Evolutionary conservation across 2,113 vertebrate genomes (phyloP), one percentile per base, ranked within the genome.

Genomic region (Columba janthina): DNA sequence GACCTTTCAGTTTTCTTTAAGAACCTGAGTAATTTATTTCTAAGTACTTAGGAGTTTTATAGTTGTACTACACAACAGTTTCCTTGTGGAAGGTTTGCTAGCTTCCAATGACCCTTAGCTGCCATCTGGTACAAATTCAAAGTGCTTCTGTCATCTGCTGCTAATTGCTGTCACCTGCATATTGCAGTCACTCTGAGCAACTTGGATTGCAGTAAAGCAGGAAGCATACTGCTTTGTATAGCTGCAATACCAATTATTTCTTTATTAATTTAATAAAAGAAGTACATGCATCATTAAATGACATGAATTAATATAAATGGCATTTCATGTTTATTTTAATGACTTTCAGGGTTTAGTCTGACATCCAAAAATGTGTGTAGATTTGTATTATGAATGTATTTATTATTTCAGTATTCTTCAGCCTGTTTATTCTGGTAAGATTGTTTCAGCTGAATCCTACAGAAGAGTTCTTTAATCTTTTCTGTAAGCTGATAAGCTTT

Each of bases 91-190:
- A 94, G 97, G 92, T 91, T 97, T 97, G 96, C 95, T 97, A 54
- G 95, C 96, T 98, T 94, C 95, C 97, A 96, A 73, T 98, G 98
- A 98, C 98, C 98, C 98, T 98, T 97, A 97, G 96, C 98, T 94
- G 93, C 99, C 99, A 98, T 99, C 98, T 99, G 99, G 98, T 98
- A 96, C 98, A 97, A 95, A 98, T 97, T 98, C 98, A 94, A 96
- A 98, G 98, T 97, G 96, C 97, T 98, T 97, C 98, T 98, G 98
- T 99, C 98, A 98, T 98, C 98, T 98, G 98, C 98, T 98, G 96
- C 98, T 99, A 98, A 99, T 98, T 98, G 99, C 98, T 98, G 98
- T 99, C 98, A 99, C 98, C 99, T 99, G 98, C 98, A 97, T 94
- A 77, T 95, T 95, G 97, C 97, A 95, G 96, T 69, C 94, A 94